A percentile compares a stretch with the other conserved stretches of the same genome.
Conservation (phyloP, 2,797 vertebrate species). For the Pachyuromys duprasi region DNA sequence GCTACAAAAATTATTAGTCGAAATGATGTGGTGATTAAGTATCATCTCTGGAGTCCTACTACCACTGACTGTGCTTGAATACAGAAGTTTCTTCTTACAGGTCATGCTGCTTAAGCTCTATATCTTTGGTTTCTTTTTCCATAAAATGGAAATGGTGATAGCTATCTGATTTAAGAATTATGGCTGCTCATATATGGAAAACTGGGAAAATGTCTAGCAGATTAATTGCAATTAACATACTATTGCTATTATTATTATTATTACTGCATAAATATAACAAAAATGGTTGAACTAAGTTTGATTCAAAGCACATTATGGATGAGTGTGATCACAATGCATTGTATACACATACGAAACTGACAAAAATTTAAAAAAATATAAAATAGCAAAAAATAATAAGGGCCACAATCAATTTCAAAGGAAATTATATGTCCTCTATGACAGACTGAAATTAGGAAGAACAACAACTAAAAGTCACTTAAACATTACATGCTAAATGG, state of each 20-base stretch:
- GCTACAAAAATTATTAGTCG: constrained; percentile 15
- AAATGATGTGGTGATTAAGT: not conserved
- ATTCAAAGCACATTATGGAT: constrained; percentile 1
- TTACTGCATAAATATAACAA: not conserved
- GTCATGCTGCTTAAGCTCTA: constrained; percentile 10
- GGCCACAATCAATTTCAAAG: not conserved
- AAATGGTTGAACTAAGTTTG: not conserved
- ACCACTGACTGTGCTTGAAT: not conserved
- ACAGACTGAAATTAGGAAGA: constrained; percentile 37
- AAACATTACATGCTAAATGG: not conserved
- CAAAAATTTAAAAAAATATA: not conserved
- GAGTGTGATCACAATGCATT: not conserved
- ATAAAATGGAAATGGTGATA: constrained; percentile 19
- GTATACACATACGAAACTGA: not conserved
- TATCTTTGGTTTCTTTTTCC: constrained; percentile 26
- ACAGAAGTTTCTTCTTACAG: not conserved
- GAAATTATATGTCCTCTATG: constrained; percentile 37
- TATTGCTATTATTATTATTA: not conserved
- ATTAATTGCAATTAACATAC: not conserved
- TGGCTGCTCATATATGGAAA: not conserved
- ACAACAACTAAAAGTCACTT: constrained; percentile 18
- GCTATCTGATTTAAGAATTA: not conserved
- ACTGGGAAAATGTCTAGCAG: not conserved
- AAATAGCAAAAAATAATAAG: constrained; percentile 5
- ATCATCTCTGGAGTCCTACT: not conserved